These are phyloP conservation scores for Macrocentrus cingulum DNA, from an alignment of 1,140 invertebrate genomes.

Conservation along the genomic window DNA sequence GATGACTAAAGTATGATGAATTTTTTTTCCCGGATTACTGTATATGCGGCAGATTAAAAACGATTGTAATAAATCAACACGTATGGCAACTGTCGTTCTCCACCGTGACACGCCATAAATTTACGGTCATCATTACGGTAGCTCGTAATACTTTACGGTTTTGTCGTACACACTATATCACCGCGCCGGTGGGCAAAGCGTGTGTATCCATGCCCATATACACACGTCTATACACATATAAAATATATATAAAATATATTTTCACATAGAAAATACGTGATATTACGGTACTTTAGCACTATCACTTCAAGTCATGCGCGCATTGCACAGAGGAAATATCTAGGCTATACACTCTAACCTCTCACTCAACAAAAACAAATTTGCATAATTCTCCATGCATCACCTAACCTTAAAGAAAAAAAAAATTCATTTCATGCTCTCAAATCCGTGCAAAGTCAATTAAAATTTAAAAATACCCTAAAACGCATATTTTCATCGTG, in stretches of 20 bases:
- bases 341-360: conserved; percentile 12
- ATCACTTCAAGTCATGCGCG: conserved; percentile 17
- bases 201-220: no score
- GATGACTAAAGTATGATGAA: no score
- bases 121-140: conserved; percentile 57
- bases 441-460: no score
- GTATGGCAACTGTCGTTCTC: neutral
- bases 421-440: no score
- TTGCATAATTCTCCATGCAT: no score
- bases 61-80: no score
- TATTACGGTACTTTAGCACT: conserved; percentile 45
- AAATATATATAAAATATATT: conserved; percentile 32
- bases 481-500: no score
- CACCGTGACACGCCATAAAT: conserved; percentile 21
- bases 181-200: conserved; percentile 31
- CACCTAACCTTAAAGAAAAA: no score
- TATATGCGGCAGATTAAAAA: no score
- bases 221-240: no score
- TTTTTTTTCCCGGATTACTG: no score
- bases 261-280: conserved; percentile 40
- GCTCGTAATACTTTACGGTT: conserved; percentile 56
- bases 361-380: conserved; percentile 5
- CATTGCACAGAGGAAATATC: conserved; percentile 11
- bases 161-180: conserved; percentile 54
- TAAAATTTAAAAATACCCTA: no score